Evolutionary conservation across 2,888 invertebrate genomes (phyloP), one percentile per base, ranked within the genome.

Genomic region (Volucella bombylans): DNA sequence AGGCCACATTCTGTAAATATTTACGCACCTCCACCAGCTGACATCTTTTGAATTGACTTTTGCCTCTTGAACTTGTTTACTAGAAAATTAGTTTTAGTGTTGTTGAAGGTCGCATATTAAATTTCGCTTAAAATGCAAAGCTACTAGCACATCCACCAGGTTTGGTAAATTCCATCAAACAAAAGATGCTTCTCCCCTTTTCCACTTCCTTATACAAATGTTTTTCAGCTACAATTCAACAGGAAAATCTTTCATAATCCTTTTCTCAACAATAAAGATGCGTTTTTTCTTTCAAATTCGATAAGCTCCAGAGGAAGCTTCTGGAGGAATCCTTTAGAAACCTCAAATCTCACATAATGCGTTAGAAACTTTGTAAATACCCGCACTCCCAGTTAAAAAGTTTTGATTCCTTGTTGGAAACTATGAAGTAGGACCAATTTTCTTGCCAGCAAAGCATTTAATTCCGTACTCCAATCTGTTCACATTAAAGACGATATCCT

Each of bases 361-460:
- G 50, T 38, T 65, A 18, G 50, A 52, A 50, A 50, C 65, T 65
- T 41, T 15, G 15, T 6, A 50, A 65, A 65, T 52, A 39, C 31
- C 6, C 6, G 6, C 31, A 31, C 31, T 31, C 6, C 31, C 6
- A 1, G 39, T 50, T 65, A 18, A 9, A 52, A 50, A 65, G 39
- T 50, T 50, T 65, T 14, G 4, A 39, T 18, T 14, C 18, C 12
- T 12, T 15, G 38, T 15, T 50, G 8, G 39, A 65, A 65, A 50
- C 43, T 15, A 49, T 38, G 15, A 47, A 65, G 18, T 39, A 18
- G 41, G 49, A 50, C 8, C 43, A n/a, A 31, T 31, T 31, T 31
- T 31, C 31, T 31, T 31, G 31, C 31, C 31, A 31, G 31, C 31
- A 31, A 14, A 45, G 45, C 10, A 15, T 41, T 54, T 45, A 14